Evolutionary conservation across 2,888 invertebrate genomes (phyloP), one percentile per base, ranked within the genome.

Genomic region (Tachina grossa): DNA sequence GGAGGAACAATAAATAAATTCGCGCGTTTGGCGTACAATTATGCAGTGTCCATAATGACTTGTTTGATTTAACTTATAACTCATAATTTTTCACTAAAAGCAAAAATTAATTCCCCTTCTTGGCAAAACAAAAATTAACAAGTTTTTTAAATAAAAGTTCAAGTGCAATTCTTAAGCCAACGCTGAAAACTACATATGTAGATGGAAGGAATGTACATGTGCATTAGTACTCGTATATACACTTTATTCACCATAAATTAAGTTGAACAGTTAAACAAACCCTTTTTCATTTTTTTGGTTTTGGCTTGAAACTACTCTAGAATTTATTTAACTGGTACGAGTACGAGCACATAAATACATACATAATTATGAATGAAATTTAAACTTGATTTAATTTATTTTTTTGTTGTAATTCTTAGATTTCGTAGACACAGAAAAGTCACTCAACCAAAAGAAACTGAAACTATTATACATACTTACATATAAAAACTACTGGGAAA

Each of bases 311-410:
- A 72, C 19, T 19, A 19, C 22, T 41, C n/a, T 16, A 10, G 22
- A 43, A 41, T 49, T 13, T 65, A 43, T 61, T 10, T 31, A 55
- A 53, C 47, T 59, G 8, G 51, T 63, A 51, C 63, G 3, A 41
- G 53, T 47, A 43, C n/a, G 22, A 43, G 51, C 31, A 31, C 55
- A 39, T 57, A 76, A 19, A 71, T 77, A 45, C 47, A 49, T 63
- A 49, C 76, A 74, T 81, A 85, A 77, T 80, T 78, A 82, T 78
- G 74, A 82, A 85, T 82, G 69, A 82, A 81, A 85, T 57, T 78
- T 78, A 78, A 85, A 82, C 81, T 69, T 85, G 84, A 69, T 82
- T 82, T 69, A 14, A 22, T 31, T n/a, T 57, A 43, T 19, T n/a
- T 57, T 77, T 66, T 45, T 43, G 39, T 39, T 31, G 31, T 31